Base-by-base conservation (phyloP, 2,113 vertebrate genomes). In the Aldabrachelys gigantea region DNA sequence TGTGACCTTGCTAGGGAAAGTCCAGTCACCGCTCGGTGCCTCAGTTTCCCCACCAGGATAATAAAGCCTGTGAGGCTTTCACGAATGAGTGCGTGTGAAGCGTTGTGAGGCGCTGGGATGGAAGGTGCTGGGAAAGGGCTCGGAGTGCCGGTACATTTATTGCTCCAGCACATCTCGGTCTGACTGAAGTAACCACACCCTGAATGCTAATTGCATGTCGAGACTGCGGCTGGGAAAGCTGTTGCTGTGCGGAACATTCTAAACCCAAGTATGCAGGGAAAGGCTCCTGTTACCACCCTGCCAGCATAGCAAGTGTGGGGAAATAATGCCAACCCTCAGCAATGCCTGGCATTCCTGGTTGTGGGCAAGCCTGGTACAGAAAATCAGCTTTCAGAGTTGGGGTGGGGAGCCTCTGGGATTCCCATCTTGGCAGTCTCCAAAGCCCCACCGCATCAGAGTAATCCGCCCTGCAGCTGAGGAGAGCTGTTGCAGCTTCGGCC, bases 51-150 rank as follows among this genome's bases (percentile, higher is more conserved):
- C 7, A 3, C 4, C 3, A 54, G 62, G 10, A n/a, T 17, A 29
- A 62, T 38, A 8, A 72, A 16, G 84, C 41, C 49, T 35, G 31
- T 1, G 9, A 9, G 7, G 31, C 65, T 27, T 57, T 69, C 25
- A n/a, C 50, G 16, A 21, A 21, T 21, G 17, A 22, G 65, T 38
- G 35, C 8, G 17, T 22, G n/a, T 38, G 65, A 72, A 57, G 22
- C 3, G 10, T 38, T 8, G 79, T 81, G 2, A 14, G 49, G 84
- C 49, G 44, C 35, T 0, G 1, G 19, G 47, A 2, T 7, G 50
- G 50, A 65, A n/a, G 35, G 35, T 17, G n/a, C n/a, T 19, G 65
- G 38, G 65, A 72, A 72, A 38, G 65, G n/a, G n/a, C 10, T 38
- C n/a, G 3, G 65, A 10, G n/a, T 72, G 65, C n/a, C 17, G 10